Percentiles rank a stretch among this genome's conserved stretches.
phyloP scores from a whole-genome alignment of 2,113 vertebrate genomes.

The Podarcis cretensis region DNA sequence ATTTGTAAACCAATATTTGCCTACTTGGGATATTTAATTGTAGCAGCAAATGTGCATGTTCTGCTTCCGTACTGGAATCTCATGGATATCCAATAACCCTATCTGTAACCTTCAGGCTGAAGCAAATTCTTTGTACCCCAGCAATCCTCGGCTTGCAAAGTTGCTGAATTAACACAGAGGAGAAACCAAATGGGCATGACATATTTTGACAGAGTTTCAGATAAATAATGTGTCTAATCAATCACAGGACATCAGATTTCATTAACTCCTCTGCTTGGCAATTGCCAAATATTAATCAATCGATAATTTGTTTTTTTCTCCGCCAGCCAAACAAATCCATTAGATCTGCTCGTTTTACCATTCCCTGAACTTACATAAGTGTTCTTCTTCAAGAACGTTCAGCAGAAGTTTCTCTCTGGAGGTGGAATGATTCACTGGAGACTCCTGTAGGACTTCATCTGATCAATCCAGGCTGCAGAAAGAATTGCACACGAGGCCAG shows the following conservation, averaged over 20 bases:
- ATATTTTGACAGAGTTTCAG: constrained; percentile 45
- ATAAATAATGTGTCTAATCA: constrained; percentile 46
- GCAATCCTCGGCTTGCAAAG: constrained; percentile 46
- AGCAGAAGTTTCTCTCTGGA: background rate
- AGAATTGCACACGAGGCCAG: background rate
- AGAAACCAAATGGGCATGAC: constrained; percentile 51
- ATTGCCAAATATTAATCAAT: constrained; percentile 24
- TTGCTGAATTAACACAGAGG: constrained; percentile 53
- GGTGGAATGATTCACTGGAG: background rate
- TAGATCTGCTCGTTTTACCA: background rate
- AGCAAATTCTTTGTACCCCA: constrained; percentile 38
- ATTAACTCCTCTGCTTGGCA: constrained; percentile 38
- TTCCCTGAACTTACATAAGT: background rate
- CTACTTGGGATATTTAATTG: background rate
- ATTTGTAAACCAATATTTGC: background rate
- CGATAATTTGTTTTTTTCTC: constrained; percentile 29
- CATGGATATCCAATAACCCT: background rate
- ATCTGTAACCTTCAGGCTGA: constrained; percentile 36
- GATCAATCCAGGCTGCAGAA: background rate
- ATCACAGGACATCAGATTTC: constrained; percentile 35
- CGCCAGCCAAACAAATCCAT: constrained; percentile 35
- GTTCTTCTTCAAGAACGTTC: background rate
- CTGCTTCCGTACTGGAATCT: background rate
- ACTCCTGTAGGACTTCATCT: background rate
- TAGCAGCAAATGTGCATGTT: background rate